Evolutionary conservation across 2,888 invertebrate genomes (phyloP).

Genomic region (Dryomyza anilis): DNA sequence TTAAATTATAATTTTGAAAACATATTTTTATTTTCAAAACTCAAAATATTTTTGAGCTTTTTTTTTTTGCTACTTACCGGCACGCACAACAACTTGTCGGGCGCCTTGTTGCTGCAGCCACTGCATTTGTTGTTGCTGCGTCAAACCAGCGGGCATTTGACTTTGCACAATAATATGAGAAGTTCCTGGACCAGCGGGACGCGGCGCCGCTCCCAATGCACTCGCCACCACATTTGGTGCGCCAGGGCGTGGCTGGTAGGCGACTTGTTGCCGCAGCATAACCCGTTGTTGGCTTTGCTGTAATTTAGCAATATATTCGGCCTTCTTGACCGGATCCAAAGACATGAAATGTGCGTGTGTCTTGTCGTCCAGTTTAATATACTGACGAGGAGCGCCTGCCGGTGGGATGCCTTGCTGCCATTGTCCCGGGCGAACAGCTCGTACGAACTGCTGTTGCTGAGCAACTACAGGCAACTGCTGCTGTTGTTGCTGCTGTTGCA

Average conservation of each 20-base stretch:
- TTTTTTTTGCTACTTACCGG: conserved; percentile 46
- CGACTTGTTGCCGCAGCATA: conserved; percentile 65
- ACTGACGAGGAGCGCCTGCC: conserved; percentile 65
- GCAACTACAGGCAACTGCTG: conserved; percentile 32
- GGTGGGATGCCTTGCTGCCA: conserved; percentile 54
- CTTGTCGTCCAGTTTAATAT: conserved; percentile 82
- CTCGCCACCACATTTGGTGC: conserved; percentile 62
- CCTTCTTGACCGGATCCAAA: conserved; percentile 78
- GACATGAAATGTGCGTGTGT: conserved; percentile 84
- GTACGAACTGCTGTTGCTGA: conserved; percentile 66
- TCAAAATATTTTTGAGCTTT: too few relatives aligned
- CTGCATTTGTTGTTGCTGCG: conserved; percentile 70
- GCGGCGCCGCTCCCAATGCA: conserved; percentile 60
- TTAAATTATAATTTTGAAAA: too few relatives aligned
- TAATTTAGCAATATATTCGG: conserved; percentile 78
- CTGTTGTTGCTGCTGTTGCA: conserved; percentile 37
- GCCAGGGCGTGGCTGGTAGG: conserved; percentile 57
- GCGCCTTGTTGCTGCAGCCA: conserved; percentile 73
- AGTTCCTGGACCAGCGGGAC: conserved; percentile 62
- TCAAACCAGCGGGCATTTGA: conserved; percentile 70
- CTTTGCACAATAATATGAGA: conserved; percentile 72
- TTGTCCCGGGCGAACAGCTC: conserved; percentile 57
- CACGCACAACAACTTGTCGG: conserved; percentile 65
- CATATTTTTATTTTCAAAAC: too few relatives aligned
- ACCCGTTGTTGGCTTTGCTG: conserved; percentile 71